Evolutionary conservation across 2,888 invertebrate species (phyloP), one percentile per base, ranked within the genome.

Genomic region (Eristalinus aeneus): DNA sequence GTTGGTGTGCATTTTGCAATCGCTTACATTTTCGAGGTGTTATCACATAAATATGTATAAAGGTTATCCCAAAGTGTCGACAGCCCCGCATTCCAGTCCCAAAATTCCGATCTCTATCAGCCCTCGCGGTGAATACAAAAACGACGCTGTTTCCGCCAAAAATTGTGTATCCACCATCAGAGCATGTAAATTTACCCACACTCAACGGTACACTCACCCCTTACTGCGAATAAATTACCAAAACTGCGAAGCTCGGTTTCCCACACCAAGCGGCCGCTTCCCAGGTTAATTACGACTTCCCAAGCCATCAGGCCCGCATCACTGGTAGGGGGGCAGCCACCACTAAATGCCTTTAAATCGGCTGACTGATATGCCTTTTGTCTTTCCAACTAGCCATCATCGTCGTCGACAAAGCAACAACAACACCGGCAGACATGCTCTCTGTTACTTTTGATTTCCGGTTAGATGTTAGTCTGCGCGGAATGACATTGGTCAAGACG

Each of bases 401-500:
- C 16, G 11, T 39, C 16, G 11, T 23, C 20, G 10, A 11, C 56
- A 56, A 56, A 27, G 5, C 27, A 27, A 56, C 56, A 56, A 56
- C 56, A 36, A 20, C 53, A 53, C 46, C 60, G 56, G 46, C 27
- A 75, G 54, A 56, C 63, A 32, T 36, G 67, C 67, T 68, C 61
- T 72, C 54, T 58, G 80, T 68, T 80, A 61, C 63, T 39, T 80
- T 85, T 80, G 76, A 81, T 81, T 81, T 81, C 85, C 85, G 85
- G 85, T 73, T 81, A 76, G 68, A 85, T 85, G 76, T 36, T 73
- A 60, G 46, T 10, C 73, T 63, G 73, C 27, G 64, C 72, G 64
- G 72, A 80, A 73, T 81, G 76, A 77, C 85, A 85, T 85, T 73
- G 85, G 85, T 64, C 81, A 85, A 73, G 80, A 56, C 56, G 22